Conservation (phyloP, 1,140 invertebrate species). For the Drosophila miranda region DNA sequence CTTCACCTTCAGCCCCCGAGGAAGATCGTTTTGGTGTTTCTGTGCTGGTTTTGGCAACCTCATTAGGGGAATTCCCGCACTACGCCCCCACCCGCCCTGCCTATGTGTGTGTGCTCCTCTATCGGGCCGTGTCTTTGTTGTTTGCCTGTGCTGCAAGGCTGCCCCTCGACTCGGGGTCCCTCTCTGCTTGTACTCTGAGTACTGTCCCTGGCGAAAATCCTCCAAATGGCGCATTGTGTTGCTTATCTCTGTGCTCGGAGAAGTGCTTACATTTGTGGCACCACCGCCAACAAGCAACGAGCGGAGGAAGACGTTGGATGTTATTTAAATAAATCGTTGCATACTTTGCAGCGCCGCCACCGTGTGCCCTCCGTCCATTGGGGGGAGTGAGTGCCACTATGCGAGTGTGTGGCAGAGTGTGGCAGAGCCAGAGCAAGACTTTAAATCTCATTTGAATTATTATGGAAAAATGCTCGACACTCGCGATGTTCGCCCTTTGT, state of each 20-base stretch:
- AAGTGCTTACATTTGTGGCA: conserved; percentile 67
- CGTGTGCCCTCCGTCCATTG: neutral
- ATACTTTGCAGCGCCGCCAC: conserved; percentile 63
- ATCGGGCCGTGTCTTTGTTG: conserved; percentile 51
- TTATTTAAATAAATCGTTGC: conserved; percentile 80
- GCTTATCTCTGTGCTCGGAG: conserved; percentile 47
- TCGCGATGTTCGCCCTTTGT: conserved; percentile 57
- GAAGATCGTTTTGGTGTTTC: conserved; percentile 23
- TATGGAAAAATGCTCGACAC: conserved; percentile 64
- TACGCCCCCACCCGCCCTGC: conserved; percentile 1
- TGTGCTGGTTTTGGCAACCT: conserved; percentile 43
- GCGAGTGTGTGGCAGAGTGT: neutral
- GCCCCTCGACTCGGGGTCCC: conserved; percentile 17
- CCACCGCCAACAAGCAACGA: conserved; percentile 18
- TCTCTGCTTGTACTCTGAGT: conserved; percentile 3
- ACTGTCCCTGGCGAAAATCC: conserved; percentile 42
- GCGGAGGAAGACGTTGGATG: conserved; percentile 58
- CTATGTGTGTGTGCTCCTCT: conserved; percentile 6
- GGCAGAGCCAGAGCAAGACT: conserved; percentile 37
- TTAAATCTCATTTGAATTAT: conserved; percentile 81
- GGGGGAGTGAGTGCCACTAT: too few relatives aligned
- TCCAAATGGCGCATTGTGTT: conserved; percentile 68
- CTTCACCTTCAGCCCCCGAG: neutral
- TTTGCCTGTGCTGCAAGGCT: conserved; percentile 43
- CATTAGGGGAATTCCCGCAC: conserved; percentile 47